phyloP scores from a whole-genome alignment of 2,113 vertebrate species.

The Microcebus murinus region DNA sequence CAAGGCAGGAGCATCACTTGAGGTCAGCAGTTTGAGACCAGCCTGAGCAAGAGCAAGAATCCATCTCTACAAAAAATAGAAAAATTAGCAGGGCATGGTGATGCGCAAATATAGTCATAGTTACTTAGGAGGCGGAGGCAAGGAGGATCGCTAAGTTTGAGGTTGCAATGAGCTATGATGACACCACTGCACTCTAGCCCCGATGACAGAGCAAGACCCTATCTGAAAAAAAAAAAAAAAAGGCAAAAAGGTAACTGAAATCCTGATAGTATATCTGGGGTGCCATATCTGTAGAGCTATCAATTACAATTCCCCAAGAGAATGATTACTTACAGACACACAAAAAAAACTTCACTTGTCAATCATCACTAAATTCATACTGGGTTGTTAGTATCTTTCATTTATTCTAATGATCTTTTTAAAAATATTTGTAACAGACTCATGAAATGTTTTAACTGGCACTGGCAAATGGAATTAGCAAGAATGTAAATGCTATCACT shows the following conservation, averaged over 20 bases:
- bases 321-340: conserved; percentile 12
- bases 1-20: no score
- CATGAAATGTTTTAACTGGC: conserved; percentile 50
- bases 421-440: conserved; percentile 30
- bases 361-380: background rate
- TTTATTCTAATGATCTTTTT: conserved; percentile 12
- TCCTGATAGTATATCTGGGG: background rate
- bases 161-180: no score
- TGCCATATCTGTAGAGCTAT: background rate
- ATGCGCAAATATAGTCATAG: no score
- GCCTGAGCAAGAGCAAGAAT: no score
- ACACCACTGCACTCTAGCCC: no score
- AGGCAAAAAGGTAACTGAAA: conserved; percentile 10
- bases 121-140: no score
- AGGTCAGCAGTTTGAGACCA: no score
- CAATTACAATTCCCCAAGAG: background rate
- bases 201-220: no score
- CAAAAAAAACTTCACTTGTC: background rate
- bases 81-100: no score
- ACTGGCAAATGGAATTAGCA: background rate
- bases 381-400: background rate
- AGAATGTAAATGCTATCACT: conserved; percentile 9
- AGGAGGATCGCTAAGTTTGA: no score
- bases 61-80: no score
- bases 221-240: background rate